Evolutionary conservation across 2,797 vertebrate species (phyloP).

Genomic region (Chrosomus eos): DNA sequence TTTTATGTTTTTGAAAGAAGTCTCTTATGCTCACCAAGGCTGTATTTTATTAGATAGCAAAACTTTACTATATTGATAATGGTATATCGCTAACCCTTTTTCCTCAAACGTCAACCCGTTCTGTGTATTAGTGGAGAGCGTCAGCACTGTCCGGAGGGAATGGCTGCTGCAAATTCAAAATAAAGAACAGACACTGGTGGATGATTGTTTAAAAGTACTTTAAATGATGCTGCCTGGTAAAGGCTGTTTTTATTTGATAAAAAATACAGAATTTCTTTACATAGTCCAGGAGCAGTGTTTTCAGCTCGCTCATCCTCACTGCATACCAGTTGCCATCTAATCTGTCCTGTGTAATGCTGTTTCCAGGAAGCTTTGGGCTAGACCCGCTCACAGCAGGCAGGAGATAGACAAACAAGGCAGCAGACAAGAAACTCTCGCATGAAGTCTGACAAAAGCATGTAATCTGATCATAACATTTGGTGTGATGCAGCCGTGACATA

Average conservation of each 20-base stretch:
- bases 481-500: conserved; percentile 16
- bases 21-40: background rate
- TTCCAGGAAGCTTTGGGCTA: background rate
- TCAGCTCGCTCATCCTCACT: background rate
- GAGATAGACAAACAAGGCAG: conserved; percentile 15
- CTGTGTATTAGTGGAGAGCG: too few relatives aligned
- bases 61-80: too few relatives aligned
- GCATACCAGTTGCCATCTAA: conserved; percentile 18
- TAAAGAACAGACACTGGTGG: too few relatives aligned
- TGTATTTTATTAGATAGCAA: background rate
- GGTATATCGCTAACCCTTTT: too few relatives aligned
- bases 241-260: background rate
- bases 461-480: conserved; percentile 13
- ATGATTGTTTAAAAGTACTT: too few relatives aligned
- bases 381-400: background rate
- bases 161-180: too few relatives aligned
- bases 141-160: too few relatives aligned
- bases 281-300: background rate
- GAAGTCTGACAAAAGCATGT: conserved; percentile 27
- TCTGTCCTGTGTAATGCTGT: conserved; percentile 5
- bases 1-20: background rate
- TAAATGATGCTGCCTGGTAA: too few relatives aligned
- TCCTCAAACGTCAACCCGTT: too few relatives aligned
- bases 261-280: background rate
- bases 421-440: background rate